phyloP scores from a whole-genome alignment of 2,797 vertebrate genomes.

The Pantherophis alleghaniensis region DNA sequence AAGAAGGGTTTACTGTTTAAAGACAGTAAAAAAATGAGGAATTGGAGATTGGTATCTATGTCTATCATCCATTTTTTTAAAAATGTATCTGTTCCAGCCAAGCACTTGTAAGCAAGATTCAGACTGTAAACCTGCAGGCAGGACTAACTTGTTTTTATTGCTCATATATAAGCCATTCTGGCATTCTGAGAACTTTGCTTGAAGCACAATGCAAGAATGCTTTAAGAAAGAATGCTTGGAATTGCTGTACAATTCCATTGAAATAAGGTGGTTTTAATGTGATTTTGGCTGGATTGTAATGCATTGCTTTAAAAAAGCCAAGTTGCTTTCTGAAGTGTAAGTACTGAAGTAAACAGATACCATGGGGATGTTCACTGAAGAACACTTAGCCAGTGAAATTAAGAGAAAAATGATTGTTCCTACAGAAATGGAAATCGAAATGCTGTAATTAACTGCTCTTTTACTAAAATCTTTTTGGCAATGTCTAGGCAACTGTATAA shows the following conservation, averaged over 20 bases:
- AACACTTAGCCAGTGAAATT: background rate
- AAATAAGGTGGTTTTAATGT: background rate
- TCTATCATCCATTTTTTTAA: background rate
- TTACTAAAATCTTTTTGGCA: conserved; percentile 62
- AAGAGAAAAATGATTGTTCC: conserved; percentile 19
- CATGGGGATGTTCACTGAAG: background rate
- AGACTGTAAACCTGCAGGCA: background rate
- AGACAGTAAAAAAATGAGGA: conserved; percentile 23
- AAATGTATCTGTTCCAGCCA: background rate
- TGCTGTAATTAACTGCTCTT: conserved; percentile 49
- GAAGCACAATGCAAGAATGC: background rate
- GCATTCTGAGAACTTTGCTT: background rate
- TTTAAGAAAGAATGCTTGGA: background rate
- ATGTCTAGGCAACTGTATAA: conserved; percentile 60
- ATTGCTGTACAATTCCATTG: background rate
- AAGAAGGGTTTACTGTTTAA: conserved; percentile 16
- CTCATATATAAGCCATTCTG: background rate
- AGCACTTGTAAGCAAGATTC: background rate
- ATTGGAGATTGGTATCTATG: conserved; percentile 13
- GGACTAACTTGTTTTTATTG: background rate
- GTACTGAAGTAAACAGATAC: background rate
- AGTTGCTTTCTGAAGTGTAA: background rate
- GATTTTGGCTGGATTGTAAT: background rate
- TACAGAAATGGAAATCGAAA: conserved; percentile 47
- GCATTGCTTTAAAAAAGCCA: background rate